phyloP scores from a whole-genome alignment of 1,140 invertebrate genomes.

The Drosophila tani region DNA sequence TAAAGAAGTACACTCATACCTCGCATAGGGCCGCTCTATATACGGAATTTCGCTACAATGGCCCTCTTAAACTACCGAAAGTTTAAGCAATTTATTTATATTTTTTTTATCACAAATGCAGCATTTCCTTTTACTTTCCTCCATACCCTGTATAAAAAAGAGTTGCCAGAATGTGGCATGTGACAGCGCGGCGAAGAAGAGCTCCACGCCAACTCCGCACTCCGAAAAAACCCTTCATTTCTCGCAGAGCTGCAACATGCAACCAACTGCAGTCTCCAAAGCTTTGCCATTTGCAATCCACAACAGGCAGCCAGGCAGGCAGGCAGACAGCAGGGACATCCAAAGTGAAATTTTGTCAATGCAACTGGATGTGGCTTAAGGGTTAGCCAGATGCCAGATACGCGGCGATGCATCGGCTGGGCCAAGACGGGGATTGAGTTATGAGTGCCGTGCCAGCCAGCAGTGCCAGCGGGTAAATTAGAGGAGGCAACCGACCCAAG shows the following conservation, averaged over 20 bases:
- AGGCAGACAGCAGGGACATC: constrained; percentile 18
- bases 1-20: too few species aligned
- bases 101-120: too few species aligned
- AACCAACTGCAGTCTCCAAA: constrained; percentile 38
- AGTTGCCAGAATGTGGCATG: constrained; percentile 48
- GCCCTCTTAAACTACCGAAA: too few species aligned
- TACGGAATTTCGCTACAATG: too few species aligned
- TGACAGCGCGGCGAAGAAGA: constrained; percentile 32
- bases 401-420: constrained; percentile 1
- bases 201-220: constrained; percentile 9
- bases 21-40: too few species aligned
- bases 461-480: constrained; percentile 34
- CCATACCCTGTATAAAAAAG: constrained; percentile 29
- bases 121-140: background rate
- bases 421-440: constrained; percentile 35
- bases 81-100: too few species aligned
- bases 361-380: constrained; percentile 42
- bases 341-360: constrained; percentile 55
- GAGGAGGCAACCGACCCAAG: constrained; percentile 18
- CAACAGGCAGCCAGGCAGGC: constrained; percentile 22
- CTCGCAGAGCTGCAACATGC: constrained; percentile 31
- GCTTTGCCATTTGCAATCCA: constrained; percentile 40
- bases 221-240: constrained; percentile 4
- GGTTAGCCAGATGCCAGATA: constrained; percentile 20
- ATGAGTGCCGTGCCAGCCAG: constrained; percentile 20